These are phyloP conservation scores for Lepilemur ruficaudatus DNA, from an alignment of 2,797 vertebrate species.

Conservation along the genomic window DNA sequence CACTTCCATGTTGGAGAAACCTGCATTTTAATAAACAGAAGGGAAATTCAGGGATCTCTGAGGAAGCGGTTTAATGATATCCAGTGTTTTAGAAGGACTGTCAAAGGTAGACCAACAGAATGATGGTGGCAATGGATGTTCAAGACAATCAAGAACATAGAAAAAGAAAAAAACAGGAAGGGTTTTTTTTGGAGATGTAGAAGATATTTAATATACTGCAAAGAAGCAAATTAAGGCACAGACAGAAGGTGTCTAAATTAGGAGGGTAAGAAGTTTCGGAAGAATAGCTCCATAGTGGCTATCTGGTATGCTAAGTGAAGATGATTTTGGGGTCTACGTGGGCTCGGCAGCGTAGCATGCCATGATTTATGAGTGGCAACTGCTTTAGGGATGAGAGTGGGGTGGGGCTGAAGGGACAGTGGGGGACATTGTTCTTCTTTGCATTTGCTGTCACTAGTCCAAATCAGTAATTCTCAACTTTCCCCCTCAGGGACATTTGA, in stretches of 20 bases:
- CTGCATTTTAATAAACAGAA: conserved; percentile 73
- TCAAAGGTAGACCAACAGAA: neutral
- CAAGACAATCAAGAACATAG: neutral
- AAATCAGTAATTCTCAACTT: neutral
- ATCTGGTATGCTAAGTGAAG: accelerated
- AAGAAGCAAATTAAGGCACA: neutral
- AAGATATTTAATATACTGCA: neutral
- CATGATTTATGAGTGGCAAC: accelerated
- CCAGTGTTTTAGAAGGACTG: neutral
- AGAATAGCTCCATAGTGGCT: accelerated
- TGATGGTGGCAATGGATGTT: neutral
- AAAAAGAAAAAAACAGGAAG: neutral
- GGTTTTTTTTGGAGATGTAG: neutral
- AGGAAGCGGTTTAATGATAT: neutral
- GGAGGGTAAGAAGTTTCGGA: neutral
- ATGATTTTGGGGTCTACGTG: neutral
- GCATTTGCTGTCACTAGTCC: neutral
- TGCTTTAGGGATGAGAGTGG: no score
- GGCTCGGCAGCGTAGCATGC: accelerated
- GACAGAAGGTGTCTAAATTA: neutral
- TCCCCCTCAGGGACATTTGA: neutral
- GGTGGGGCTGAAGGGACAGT: neutral
- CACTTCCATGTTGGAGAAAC: conserved; percentile 49
- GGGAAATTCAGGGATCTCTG: conserved; percentile 52
- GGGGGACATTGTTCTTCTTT: accelerated